Base-by-base conservation (phyloP, 2,797 vertebrate genomes). In the Urocyon cinereoargenteus region DNA sequence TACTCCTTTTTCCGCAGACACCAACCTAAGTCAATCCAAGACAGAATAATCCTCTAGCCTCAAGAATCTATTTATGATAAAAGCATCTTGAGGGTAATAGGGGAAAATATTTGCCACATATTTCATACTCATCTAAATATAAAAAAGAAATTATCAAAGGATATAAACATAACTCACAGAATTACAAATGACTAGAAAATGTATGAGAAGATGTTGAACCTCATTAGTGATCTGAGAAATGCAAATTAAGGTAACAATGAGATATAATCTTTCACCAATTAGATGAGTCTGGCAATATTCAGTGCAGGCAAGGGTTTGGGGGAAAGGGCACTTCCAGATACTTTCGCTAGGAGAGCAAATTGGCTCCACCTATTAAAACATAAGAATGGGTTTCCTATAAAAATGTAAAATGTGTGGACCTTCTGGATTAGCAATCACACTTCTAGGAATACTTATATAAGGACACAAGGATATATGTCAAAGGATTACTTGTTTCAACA, bases 21-120 rank as follows among this genome's bases (percentile, higher is more conserved):
- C 62, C 49, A 86, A 93, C 26, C 72, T 77, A 55, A 91, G 83
- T 73, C 66, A 88, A 3, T 26, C 73, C 31, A 68, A 64, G 61
- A 94, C 16, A 68, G 61, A 96, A 81, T 64, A 77, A 83, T 87
- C 36, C 36, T 87, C 82, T 77, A 84, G 66, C 66, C 61, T 95
- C 59, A 72, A 66, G 34, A 73, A 31, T 89, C 86, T 86, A 59
- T 85, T 92, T 93, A 90, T 77, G 53, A 61, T 34, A 72, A 95
- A 94, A 94, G 53, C 40, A 97, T 81, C 94, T 73, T 72, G 28
- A 94, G 91, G 81, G 59, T 90, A 78, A 84, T 82, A 96, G 78
- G 51, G 66, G 79, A 93, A 97, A 94, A 97, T 87, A 94, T 90
- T 94, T 93, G 83, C 66, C 92, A 68, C 85, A 26, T 82, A 96